Base-by-base conservation (phyloP, 2,888 invertebrate species). In the Petrolisthes manimaculis region DNA sequence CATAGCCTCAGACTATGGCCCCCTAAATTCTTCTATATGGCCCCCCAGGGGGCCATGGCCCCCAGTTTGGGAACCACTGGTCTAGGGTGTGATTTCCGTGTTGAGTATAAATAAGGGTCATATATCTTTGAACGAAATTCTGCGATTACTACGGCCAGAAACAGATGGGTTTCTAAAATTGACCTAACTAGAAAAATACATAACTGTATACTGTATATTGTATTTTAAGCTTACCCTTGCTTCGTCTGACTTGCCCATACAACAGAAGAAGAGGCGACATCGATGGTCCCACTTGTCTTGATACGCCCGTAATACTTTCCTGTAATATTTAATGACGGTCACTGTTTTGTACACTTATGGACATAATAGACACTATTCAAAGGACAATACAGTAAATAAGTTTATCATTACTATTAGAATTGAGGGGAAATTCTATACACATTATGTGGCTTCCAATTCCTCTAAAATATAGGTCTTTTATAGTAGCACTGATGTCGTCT, bases 271-370 rank as follows among this genome's bases (percentile, higher is more conserved):
- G 90, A 97, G 93, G 69, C 96, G 94, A 93, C 97, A 96, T 91
- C 97, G 94, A 92, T 96, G 95, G 93, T 97, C 96, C 97, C 97
- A 97, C 92, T 96, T 96, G 92, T 97, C 96, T 93, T 97, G 96
- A 93, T 97, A 97, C 74, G 96, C 96, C 91, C 96, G 94, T 92
- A 97, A 95, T 9, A 97, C 97, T 94, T 97, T 97, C 92, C 97
- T 97, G 93, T 21, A 94, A 54, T 94, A 71, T 37, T 37, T 37
- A 37, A 37, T 37, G 37, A 37, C 37, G 37, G 37, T 37, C 37
- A 37, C 37, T 37, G 37, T 37, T 37, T n/a, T 37, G 2, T 2
- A 37, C 37, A 37, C 37, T 37, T 37, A 37, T 37, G 37, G 37
- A 37, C 37, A 37, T 37, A n/a, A n/a, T n/a, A 37, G 37, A 37